phyloP scores from a whole-genome alignment of 2,113 vertebrate species.

The Megaptera novaeangliae region DNA sequence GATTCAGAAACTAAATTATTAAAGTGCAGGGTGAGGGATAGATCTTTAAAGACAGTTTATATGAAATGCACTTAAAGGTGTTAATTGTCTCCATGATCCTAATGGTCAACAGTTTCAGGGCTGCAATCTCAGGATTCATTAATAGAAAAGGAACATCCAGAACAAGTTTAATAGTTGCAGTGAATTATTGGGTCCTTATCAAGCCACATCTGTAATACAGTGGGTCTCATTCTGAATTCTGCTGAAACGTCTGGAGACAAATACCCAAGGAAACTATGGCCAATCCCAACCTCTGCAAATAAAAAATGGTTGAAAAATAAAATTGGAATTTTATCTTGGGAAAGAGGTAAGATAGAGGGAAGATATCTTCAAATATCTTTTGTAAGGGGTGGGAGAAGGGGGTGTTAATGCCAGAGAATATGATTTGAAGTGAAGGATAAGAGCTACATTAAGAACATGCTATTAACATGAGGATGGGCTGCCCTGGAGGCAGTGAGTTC shows the following conservation, averaged over 20 bases:
- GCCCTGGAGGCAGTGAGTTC: neutral
- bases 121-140: neutral
- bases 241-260: neutral
- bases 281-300: neutral
- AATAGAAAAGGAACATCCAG: neutral
- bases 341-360: neutral
- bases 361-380: neutral
- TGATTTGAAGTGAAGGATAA: neutral
- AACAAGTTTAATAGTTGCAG: neutral
- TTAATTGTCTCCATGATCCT: neutral
- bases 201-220: neutral
- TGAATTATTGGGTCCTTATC: neutral
- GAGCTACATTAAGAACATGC: neutral
- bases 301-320: neutral
- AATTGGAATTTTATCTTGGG: neutral
- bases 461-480: neutral
- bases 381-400: neutral
- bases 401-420: neutral
- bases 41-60: neutral
- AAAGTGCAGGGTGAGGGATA: neutral
- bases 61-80: neutral
- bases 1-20: constrained; percentile 1
- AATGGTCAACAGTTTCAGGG: neutral
- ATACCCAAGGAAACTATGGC: neutral
- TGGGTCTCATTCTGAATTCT: neutral